Evolutionary conservation across 2,113 vertebrate species (phyloP).

Genomic region (Xenus cinereus): DNA sequence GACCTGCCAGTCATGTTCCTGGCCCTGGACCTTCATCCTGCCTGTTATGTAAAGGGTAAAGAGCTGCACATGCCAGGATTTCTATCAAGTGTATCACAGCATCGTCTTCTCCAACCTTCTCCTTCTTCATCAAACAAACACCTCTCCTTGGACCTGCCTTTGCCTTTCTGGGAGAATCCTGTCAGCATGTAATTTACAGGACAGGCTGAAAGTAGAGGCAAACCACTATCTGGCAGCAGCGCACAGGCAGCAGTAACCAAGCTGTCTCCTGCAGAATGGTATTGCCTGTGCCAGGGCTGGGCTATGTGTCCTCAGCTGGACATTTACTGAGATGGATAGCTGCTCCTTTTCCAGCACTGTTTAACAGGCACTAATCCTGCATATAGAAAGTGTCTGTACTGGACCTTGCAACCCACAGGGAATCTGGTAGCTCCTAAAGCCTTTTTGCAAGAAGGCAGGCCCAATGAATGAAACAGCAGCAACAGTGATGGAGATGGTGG

Average conservation of each 20-base stretch:
- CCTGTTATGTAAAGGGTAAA: not conserved
- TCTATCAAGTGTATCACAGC: not conserved
- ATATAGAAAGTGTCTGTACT: not conserved
- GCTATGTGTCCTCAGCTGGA: not conserved
- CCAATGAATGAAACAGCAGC: not conserved
- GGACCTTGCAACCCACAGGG: fast-evolving
- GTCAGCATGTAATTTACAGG: not conserved
- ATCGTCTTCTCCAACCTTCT: not conserved
- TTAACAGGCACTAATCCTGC: not conserved
- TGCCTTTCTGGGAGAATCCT: not conserved
- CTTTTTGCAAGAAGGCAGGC: not conserved
- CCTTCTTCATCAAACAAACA: not conserved
- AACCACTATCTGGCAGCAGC: not conserved
- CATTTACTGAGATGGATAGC: not conserved
- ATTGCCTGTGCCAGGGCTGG: not conserved
- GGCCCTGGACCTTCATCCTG: not conserved
- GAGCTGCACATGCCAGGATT: not conserved
- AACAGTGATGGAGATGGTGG: not conserved
- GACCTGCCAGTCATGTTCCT: not conserved
- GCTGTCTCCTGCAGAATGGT: not conserved
- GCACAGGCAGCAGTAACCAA: not conserved
- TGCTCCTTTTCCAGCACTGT: not conserved
- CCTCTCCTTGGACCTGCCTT: not conserved
- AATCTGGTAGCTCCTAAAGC: not conserved
- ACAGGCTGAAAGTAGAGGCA: not conserved